These are phyloP conservation scores for Lamprologus ornatipinnis DNA, from an alignment of 2,113 vertebrate species.

Conservation along the genomic window DNA sequence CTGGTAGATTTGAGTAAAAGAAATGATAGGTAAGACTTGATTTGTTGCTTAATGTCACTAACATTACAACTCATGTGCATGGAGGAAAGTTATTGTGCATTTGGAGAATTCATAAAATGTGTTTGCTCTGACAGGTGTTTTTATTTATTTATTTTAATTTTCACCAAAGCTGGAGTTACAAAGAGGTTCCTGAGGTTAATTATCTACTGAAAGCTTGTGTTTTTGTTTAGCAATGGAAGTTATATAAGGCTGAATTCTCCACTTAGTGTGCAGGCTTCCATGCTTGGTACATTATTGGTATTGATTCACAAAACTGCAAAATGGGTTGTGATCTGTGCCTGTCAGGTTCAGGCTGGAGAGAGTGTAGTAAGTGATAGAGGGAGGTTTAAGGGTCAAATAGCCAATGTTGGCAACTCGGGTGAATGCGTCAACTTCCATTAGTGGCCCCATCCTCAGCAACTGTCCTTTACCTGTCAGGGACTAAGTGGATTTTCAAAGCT, in stretches of 20 bases:
- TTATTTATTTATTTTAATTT: background rate
- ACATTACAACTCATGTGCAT: background rate
- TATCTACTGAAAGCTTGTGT: background rate
- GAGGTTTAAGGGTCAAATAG: conserved; percentile 12
- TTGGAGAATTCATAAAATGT: background rate
- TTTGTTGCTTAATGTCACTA: background rate
- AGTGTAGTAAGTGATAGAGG: conserved; percentile 1
- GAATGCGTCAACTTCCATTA: conserved; percentile 19
- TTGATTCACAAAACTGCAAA: background rate
- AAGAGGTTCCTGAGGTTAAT: background rate
- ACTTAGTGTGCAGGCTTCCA: background rate
- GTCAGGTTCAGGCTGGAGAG: background rate
- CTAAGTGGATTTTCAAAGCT: background rate
- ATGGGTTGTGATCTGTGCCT: background rate
- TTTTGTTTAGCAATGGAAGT: background rate
- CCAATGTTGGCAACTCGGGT: background rate
- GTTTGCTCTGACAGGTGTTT: background rate
- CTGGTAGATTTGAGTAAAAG: background rate
- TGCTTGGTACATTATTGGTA: background rate
- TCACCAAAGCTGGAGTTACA: background rate
- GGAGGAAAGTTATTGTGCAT: background rate
- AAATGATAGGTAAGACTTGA: background rate
- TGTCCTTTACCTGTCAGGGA: background rate
- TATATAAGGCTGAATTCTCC: background rate
- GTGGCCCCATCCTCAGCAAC: background rate